Evolutionary conservation across 1,140 invertebrate species (phyloP).

Genomic region (Chironomus striatipennis): DNA sequence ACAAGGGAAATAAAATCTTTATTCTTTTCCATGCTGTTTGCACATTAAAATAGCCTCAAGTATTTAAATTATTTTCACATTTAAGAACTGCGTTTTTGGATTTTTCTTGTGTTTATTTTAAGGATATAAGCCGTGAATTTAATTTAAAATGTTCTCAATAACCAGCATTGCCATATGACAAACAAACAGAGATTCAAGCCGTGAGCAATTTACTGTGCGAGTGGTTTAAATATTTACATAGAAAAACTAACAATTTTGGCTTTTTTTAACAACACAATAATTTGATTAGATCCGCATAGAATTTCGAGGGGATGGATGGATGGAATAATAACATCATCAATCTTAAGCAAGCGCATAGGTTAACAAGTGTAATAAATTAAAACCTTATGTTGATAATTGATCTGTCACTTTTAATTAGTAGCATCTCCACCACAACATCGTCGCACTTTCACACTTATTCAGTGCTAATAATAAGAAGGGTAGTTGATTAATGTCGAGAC

Average conservation of each 20-base stretch:
- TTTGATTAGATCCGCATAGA: neutral
- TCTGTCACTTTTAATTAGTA: slow-evolving; percentile 12
- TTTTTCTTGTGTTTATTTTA: neutral
- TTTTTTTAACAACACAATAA: slow-evolving; percentile 1
- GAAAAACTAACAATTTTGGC: neutral
- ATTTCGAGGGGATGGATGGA: neutral
- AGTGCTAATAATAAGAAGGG: neutral
- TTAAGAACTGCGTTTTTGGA: neutral
- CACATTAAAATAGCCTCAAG: neutral
- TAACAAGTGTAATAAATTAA: slow-evolving; percentile 5
- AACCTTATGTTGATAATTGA: slow-evolving; percentile 17
- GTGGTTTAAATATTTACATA: neutral
- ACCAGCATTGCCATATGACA: neutral
- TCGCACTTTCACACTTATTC: neutral
- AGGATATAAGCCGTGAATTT: neutral
- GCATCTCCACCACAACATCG: neutral
- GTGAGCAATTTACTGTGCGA: neutral
- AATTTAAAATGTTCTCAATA: neutral
- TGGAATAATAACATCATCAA: neutral
- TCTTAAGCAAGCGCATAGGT: neutral
- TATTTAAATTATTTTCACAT: neutral
- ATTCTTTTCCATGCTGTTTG: neutral
- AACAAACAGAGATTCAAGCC: neutral
- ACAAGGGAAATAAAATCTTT: too few relatives aligned
- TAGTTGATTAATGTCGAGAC: neutral